Percentiles rank a stretch among this genome's conserved stretches.
Conservation (phyloP, 1,140 invertebrate genomes). For the Vanessa tameamea region DNA sequence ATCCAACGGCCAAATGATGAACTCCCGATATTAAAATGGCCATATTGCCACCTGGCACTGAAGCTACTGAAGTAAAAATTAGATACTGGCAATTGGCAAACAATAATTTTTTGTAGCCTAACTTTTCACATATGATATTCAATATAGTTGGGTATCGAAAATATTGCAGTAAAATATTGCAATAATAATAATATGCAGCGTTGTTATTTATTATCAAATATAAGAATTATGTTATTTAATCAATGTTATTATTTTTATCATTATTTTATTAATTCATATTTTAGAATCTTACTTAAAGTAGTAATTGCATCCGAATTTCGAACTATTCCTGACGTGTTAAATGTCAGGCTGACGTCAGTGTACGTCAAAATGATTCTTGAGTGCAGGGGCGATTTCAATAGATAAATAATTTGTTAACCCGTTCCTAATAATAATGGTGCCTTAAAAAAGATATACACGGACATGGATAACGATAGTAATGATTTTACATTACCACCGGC, state of each 20-base stretch:
- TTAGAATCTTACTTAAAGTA: background rate
- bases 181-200: too few relatives aligned
- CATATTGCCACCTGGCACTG: too few relatives aligned
- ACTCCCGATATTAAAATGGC: too few relatives aligned
- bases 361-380: constrained; percentile 68
- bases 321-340: constrained; percentile 57
- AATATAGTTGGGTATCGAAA: too few relatives aligned
- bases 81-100: too few relatives aligned
- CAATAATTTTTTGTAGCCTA: too few relatives aligned
- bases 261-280: background rate
- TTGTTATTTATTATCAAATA: too few relatives aligned
- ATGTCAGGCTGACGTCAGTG: constrained; percentile 67
- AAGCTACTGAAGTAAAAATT: too few relatives aligned
- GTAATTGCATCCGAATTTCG: constrained; percentile 30
- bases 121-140: too few relatives aligned
- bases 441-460: constrained; percentile 60
- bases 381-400: constrained; percentile 52
- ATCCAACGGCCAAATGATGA: too few relatives aligned
- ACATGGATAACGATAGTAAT: constrained; percentile 62
- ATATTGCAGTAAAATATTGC: too few relatives aligned
- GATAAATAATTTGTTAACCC: constrained; percentile 54
- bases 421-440: constrained; percentile 69
- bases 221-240: too few relatives aligned
- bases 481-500: constrained; percentile 75
- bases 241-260: background rate